Evolutionary conservation across 2,888 invertebrate genomes (phyloP).

Genomic region (Clostera curtula): DNA sequence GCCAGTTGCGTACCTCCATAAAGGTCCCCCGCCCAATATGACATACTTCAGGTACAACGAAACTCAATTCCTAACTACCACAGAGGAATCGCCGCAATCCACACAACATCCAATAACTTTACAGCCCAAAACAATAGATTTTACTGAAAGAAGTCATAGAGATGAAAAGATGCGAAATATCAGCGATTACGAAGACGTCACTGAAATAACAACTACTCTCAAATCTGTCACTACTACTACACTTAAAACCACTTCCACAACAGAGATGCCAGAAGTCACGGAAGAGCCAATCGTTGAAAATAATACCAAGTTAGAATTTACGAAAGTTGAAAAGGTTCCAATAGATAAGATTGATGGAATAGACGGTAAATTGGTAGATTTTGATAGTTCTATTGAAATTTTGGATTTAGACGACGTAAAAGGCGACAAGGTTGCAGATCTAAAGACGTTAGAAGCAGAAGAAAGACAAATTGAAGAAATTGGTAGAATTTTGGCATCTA

Average conservation of each 20-base stretch:
- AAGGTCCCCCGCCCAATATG: slow-evolving; percentile 84
- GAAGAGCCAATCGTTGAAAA: slow-evolving; percentile 20
- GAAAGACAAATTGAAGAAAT: slow-evolving; percentile 69
- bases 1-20: slow-evolving; percentile 89
- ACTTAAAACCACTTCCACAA: slow-evolving; percentile 23
- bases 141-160: slow-evolving; percentile 30
- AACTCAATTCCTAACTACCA: slow-evolving; percentile 26
- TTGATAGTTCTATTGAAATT: slow-evolving; percentile 59
- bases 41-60: slow-evolving; percentile 70
- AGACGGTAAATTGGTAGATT: slow-evolving; percentile 60
- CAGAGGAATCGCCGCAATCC: slow-evolving; percentile 12
- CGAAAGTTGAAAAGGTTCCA: slow-evolving; percentile 28
- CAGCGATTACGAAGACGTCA: slow-evolving; percentile 30
- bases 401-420: slow-evolving; percentile 58
- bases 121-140: slow-evolving; percentile 12
- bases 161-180: slow-evolving; percentile 48
- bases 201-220: neutral
- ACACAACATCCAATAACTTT: slow-evolving; percentile 8
- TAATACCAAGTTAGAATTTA: slow-evolving; percentile 31
- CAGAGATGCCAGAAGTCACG: neutral
- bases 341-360: slow-evolving; percentile 53
- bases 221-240: slow-evolving; percentile 2
- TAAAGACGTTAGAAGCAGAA: slow-evolving; percentile 63
- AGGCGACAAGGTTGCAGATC: slow-evolving; percentile 45
- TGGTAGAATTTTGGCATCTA: slow-evolving; percentile 56